Conservation (phyloP, 2,113 vertebrate genomes). For the Dromiciops gliroides region DNA sequence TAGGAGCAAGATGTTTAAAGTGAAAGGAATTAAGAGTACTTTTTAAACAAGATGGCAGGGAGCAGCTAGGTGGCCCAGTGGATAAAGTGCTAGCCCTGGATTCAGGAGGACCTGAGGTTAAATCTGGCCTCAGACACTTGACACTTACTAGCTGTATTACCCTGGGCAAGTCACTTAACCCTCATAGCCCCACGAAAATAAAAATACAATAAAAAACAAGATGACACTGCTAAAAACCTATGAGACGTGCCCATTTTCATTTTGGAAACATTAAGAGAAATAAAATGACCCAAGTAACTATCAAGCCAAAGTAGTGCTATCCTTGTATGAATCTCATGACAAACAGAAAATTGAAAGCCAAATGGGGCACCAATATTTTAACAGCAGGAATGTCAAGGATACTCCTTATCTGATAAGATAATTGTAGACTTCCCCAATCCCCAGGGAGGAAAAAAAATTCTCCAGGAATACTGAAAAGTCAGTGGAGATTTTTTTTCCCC, state of each 20-base stretch:
- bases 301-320: background rate
- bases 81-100: too few species aligned
- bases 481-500: background rate
- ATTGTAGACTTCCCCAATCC: background rate
- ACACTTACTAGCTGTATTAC: too few species aligned
- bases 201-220: too few species aligned
- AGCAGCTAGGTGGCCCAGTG: too few species aligned
- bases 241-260: background rate
- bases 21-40: background rate
- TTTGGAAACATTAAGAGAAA: background rate
- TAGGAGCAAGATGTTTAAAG: background rate
- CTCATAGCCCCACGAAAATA: too few species aligned
- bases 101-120: too few species aligned
- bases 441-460: background rate
- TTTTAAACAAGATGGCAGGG: background rate
- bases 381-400: background rate
- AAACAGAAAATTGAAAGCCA: background rate
- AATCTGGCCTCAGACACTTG: too few species aligned
- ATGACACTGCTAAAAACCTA: too few species aligned
- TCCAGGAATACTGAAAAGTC: background rate
- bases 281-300: background rate
- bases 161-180: too few species aligned
- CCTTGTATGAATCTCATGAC: background rate
- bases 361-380: background rate
- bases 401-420: background rate